Conservation (phyloP, 2,797 vertebrate genomes). For the Lophius americanus region DNA sequence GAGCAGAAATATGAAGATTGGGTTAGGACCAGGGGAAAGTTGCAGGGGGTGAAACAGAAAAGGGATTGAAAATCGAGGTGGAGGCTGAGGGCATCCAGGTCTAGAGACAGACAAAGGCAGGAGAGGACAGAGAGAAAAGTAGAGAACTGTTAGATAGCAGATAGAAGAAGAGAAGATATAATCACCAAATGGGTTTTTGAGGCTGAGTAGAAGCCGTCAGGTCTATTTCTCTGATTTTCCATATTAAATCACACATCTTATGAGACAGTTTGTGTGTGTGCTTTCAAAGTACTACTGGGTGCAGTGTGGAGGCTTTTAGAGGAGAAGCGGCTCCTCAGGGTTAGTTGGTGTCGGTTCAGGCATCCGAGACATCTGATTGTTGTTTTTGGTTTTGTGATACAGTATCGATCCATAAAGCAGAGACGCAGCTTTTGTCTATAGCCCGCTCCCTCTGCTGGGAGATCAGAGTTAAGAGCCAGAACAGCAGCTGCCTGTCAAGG, state of each 20-base stretch:
- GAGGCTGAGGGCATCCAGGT: conserved; percentile 22
- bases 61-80: conserved; percentile 2
- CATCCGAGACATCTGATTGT: conserved; percentile 46
- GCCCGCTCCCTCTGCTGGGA: conserved; percentile 14
- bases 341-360: conserved; percentile 27
- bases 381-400: conserved; percentile 47
- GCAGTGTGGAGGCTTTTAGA: conserved; percentile 24
- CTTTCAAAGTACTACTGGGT: conserved; percentile 3
- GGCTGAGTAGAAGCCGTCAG: conserved; percentile 20
- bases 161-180: conserved; percentile 14
- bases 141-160: conserved; percentile 1
- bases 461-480: conserved; percentile 45
- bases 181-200: conserved; percentile 20
- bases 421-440: conserved; percentile 41
- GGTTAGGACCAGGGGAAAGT: conserved; percentile 12
- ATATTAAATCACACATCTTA: conserved; percentile 14
- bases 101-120: conserved; percentile 22
- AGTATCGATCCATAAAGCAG: conserved; percentile 57
- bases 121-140: conserved; percentile 39
- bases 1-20: conserved; percentile 9
- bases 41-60: conserved; percentile 19
- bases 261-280: neutral
- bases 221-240: conserved; percentile 1
- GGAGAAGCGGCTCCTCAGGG: conserved; percentile 11
- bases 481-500: conserved; percentile 39